Conservation (phyloP, 2,113 vertebrate genomes). For the Beaufortia kweichowensis region DNA sequence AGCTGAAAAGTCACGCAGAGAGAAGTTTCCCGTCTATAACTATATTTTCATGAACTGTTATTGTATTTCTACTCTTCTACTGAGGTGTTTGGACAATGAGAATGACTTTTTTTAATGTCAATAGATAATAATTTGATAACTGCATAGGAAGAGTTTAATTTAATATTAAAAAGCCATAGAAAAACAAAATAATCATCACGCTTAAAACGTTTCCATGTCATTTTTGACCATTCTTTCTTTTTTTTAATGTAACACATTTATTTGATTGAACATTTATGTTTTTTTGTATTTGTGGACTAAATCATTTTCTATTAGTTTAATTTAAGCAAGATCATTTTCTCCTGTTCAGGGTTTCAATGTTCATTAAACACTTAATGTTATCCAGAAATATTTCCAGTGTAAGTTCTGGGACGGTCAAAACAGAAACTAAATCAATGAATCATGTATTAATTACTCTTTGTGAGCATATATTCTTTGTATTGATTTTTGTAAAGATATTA, state of each 20-base stretch:
- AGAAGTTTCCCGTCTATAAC: too few species aligned
- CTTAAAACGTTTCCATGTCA: not conserved
- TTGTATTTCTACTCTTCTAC: too few species aligned
- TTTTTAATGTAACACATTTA: not conserved
- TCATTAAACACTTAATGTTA: not conserved
- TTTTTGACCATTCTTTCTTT: not conserved
- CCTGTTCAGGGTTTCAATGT: not conserved
- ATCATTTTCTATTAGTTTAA: too few species aligned
- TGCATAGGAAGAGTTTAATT: not conserved
- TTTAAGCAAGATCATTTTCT: not conserved
- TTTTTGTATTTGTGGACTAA: not conserved
- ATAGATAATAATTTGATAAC: not conserved
- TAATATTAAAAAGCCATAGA: constrained; percentile 21
- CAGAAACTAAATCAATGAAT: not conserved
- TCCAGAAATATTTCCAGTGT: not conserved
- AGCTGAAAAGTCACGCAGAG: too few species aligned
- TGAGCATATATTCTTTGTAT: not conserved
- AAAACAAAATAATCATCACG: not conserved
- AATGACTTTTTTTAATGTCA: not conserved
- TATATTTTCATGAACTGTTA: too few species aligned
- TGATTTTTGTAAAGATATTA: too few species aligned
- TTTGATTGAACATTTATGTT: not conserved
- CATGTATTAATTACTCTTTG: not conserved
- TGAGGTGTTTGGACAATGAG: too few species aligned
- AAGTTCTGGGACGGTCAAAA: not conserved